phyloP scores from a whole-genome alignment of 1,140 invertebrate genomes.

The Meloidogyne hapla region DNA sequence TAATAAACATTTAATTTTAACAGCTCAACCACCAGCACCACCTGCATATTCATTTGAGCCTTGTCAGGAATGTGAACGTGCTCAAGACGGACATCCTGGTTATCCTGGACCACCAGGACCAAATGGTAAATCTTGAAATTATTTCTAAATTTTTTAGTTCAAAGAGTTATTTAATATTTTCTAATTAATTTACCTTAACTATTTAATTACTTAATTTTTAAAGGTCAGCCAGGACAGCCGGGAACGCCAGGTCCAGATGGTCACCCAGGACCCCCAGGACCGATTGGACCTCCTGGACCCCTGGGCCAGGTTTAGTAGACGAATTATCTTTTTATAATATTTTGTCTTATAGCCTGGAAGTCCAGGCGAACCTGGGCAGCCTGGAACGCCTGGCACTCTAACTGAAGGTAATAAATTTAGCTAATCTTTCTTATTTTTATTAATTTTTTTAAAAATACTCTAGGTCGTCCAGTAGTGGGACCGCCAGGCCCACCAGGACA shows the following conservation, averaged over 20 bases:
- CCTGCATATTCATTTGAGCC: constrained; percentile 7
- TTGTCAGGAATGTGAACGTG: constrained; percentile 22
- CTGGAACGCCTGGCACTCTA: not conserved
- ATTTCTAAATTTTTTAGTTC: no score
- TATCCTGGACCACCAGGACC: constrained; percentile 18
- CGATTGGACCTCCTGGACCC: not conserved
- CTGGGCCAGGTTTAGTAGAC: not conserved
- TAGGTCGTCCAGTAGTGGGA: not conserved
- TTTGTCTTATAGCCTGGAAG: not conserved
- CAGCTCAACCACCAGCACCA: not conserved
- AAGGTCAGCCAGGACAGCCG: constrained; percentile 17
- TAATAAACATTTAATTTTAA: not conserved
- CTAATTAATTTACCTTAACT: no score
- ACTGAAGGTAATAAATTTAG: not conserved
- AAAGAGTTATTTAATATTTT: no score
- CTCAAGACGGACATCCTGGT: constrained; percentile 6
- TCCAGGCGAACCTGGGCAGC: constrained; percentile 14
- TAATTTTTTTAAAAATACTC: not conserved
- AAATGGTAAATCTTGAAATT: not conserved
- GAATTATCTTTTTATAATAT: not conserved
- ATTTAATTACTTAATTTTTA: not conserved
- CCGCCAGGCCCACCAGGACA: constrained; percentile 11
- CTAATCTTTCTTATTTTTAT: not conserved
- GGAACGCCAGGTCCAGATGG: constrained; percentile 16
- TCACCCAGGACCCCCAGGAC: constrained; percentile 3